Evolutionary conservation across 2,113 vertebrate species (phyloP).

Genomic region (Verasper variegatus): DNA sequence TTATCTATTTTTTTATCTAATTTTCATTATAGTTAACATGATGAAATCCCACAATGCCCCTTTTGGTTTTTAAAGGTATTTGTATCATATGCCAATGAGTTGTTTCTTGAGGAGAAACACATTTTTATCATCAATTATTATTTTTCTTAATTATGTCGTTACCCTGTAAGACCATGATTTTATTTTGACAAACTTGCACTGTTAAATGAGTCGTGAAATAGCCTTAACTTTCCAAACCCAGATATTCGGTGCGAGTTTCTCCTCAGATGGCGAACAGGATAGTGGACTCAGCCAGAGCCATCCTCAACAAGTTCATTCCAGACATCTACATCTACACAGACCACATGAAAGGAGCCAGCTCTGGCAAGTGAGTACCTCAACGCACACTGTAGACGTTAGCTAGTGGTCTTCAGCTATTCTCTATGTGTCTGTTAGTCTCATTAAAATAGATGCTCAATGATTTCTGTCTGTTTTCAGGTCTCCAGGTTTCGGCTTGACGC

Average conservation of each 20-base stretch:
- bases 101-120: background rate
- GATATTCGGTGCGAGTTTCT: slow-evolving; percentile 93
- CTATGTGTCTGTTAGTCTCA: background rate
- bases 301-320: slow-evolving; percentile 94
- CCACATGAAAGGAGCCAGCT: slow-evolving; percentile 93
- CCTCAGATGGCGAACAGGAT: slow-evolving; percentile 97
- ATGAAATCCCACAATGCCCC: too few relatives aligned
- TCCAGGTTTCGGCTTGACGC: slow-evolving; percentile 92
- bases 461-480: slow-evolving; percentile 82
- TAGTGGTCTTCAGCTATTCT: background rate
- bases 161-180: too few relatives aligned
- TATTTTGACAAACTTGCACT: too few relatives aligned
- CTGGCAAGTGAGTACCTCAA: slow-evolving; percentile 90
- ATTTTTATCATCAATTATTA: too few relatives aligned
- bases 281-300: slow-evolving; percentile 91
- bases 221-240: slow-evolving; percentile 75
- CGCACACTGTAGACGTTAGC: background rate
- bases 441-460: background rate
- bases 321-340: slow-evolving; percentile 98
- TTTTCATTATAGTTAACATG: too few relatives aligned
- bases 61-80: too few relatives aligned
- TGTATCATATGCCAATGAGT: background rate
- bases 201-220: background rate
- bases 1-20: too few relatives aligned
- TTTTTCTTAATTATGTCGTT: too few relatives aligned